Evolutionary conservation across 2,888 invertebrate species (phyloP).

Genomic region (Hemicrepidius hirtus): DNA sequence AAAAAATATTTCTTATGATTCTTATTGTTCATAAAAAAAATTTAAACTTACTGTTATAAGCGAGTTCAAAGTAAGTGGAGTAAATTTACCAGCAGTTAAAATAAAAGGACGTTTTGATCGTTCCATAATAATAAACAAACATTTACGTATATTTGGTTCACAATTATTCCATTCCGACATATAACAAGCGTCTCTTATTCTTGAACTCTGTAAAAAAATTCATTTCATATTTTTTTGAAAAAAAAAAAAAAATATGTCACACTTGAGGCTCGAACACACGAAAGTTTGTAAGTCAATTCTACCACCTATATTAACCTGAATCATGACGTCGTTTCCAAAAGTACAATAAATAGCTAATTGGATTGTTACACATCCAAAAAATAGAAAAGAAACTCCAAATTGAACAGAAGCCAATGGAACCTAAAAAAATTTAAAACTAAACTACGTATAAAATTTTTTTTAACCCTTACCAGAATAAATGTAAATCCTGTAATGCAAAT

Average conservation of each 20-base stretch:
- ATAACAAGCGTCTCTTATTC: conserved; percentile 16
- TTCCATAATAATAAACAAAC: conserved; percentile 17
- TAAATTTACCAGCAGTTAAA: conserved; percentile 17
- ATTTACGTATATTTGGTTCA: neutral
- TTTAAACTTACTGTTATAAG: neutral
- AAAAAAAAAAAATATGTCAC: no score
- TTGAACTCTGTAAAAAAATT: conserved; percentile 2
- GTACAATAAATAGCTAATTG: conserved; percentile 6
- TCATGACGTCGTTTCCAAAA: conserved; percentile 16
- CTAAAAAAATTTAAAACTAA: neutral
- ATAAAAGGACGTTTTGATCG: conserved; percentile 11
- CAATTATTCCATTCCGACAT: conserved; percentile 4
- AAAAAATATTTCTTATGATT: neutral
- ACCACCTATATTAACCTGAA: conserved; percentile 15
- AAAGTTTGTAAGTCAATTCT: no score
- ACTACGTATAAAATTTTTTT: neutral
- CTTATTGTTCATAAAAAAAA: no score
- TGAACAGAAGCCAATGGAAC: neutral
- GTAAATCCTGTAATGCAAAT: conserved; percentile 14
- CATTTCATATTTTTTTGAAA: no score
- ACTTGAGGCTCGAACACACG: no score
- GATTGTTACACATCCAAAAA: neutral
- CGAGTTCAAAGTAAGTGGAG: neutral
- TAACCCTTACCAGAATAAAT: conserved; percentile 22
- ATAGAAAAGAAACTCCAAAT: neutral